Base-by-base conservation (phyloP, 2,888 invertebrate genomes). In the Bimastos eiseni region DNA sequence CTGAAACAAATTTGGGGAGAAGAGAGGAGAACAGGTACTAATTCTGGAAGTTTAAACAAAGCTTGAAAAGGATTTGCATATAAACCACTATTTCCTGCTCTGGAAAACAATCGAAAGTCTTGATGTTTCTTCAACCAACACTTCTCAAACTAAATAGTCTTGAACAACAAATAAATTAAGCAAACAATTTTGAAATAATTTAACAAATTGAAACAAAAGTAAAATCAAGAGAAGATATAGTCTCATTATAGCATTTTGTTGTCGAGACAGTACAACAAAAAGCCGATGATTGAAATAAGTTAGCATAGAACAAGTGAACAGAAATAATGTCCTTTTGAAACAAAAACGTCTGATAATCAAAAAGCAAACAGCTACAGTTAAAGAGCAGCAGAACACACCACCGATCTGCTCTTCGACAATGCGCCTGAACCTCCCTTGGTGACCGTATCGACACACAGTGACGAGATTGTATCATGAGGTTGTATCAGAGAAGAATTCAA, bases 111-210 rank as follows among this genome's bases (percentile, higher is more conserved):
- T n/a, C 17, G 11, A 70, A 70, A 70, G n/a, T n/a, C 70, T 70
- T n/a, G 13, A n/a, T n/a, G 70, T 8, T n/a, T n/a, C n/a, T n/a
- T 70, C 70, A 70, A 70, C 70, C 70, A 70, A 70, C 0, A 70
- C n/a, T 70, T n/a, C 70, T 70, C n/a, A 70, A 70, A 70, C 4
- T 70, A n/a, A n/a, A 30, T 70, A 70, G 70, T 70, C 30, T n/a
- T n/a, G n/a, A 70, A 70, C 70, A 70, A 70, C n/a, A 70, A 70
- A 70, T 70, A 70, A 70, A 70, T 70, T 70, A 70, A 70, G n/a
- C 70, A 70, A 70, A 70, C n/a, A 70, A 70, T 70, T 70, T 70
- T 70, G 70, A 70, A 70, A 70, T 70, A 70, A 70, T 70, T 70
- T 70, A 70, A 70, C 30, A 70, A 70, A 70, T n/a, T 70, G 70